A percentile compares a stretch with the other conserved stretches of the same genome.
Evolutionary conservation across 2,113 vertebrate species (phyloP).

Genomic region (Oreocharis arfaki): DNA sequence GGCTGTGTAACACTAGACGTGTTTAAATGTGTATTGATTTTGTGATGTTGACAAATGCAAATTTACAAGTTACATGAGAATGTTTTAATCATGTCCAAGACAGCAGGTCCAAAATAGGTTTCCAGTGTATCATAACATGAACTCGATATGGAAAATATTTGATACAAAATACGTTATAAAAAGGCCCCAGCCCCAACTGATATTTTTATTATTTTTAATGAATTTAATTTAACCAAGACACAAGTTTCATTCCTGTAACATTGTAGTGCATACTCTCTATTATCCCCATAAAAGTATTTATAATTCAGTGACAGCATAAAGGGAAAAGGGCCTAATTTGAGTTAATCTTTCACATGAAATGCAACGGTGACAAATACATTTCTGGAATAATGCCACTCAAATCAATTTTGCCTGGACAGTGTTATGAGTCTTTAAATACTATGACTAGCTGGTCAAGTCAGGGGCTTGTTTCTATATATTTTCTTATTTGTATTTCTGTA

Average conservation of each 20-base stretch:
- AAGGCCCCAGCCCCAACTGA: rapidly evolving
- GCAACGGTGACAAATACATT: neutral
- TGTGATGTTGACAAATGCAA: neutral
- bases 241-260: neutral
- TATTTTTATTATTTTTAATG: neutral
- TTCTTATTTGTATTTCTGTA: neutral
- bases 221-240: neutral
- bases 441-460: neutral
- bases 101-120: neutral
- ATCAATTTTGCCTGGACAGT: neutral
- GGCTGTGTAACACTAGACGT: neutral
- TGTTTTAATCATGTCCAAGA: neutral
- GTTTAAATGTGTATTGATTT: neutral
- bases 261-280: neutral
- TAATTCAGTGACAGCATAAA: neutral
- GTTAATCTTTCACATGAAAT: neutral
- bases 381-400: neutral
- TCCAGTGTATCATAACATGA: neutral
- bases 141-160: neutral
- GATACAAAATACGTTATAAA: neutral
- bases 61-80: neutral
- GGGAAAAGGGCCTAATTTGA: neutral
- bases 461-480: neutral
- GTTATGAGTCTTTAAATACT: neutral
- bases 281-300: neutral